Conservation (phyloP, 1,140 invertebrate species). For the Drosophila nannoptera region DNA sequence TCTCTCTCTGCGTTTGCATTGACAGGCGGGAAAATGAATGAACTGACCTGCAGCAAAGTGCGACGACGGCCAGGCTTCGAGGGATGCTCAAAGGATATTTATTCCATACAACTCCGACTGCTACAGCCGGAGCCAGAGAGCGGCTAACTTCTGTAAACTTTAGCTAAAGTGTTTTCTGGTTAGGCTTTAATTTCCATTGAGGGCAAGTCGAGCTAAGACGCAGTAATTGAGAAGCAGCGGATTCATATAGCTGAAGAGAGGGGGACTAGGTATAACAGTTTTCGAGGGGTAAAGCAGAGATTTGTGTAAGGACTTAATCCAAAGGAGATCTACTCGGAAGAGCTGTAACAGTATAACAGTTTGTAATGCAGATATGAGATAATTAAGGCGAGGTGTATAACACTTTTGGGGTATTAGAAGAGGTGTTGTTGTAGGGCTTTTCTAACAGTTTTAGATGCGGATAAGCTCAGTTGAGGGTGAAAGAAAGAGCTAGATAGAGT, state of each 20-base stretch:
- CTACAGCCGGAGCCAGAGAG: background rate
- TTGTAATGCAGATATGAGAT: too few species aligned
- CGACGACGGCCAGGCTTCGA: background rate
- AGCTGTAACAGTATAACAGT: too few species aligned
- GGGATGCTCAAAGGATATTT: constrained; percentile 11
- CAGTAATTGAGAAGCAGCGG: background rate
- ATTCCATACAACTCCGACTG: constrained; percentile 24
- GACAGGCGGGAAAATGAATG: constrained; percentile 39
- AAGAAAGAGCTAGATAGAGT: too few species aligned
- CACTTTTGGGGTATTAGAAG: too few species aligned
- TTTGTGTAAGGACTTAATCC: too few species aligned
- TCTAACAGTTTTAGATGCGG: too few species aligned
- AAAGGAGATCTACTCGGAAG: too few species aligned
- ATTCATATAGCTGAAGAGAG: too few species aligned
- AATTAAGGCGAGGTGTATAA: too few species aligned
- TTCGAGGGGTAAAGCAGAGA: background rate
- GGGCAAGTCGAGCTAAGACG: background rate
- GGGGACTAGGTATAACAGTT: background rate
- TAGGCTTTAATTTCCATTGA: constrained; percentile 10
- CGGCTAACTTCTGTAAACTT: background rate
- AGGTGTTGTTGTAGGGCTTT: too few species aligned
- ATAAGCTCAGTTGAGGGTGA: too few species aligned
- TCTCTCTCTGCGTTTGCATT: constrained; percentile 32
- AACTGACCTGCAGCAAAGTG: constrained; percentile 25
- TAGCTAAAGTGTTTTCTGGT: background rate